Percentiles rank a stretch among this genome's conserved stretches.
Evolutionary conservation across 1,140 invertebrate genomes (phyloP).

Genomic region (Triops longicaudatus): DNA sequence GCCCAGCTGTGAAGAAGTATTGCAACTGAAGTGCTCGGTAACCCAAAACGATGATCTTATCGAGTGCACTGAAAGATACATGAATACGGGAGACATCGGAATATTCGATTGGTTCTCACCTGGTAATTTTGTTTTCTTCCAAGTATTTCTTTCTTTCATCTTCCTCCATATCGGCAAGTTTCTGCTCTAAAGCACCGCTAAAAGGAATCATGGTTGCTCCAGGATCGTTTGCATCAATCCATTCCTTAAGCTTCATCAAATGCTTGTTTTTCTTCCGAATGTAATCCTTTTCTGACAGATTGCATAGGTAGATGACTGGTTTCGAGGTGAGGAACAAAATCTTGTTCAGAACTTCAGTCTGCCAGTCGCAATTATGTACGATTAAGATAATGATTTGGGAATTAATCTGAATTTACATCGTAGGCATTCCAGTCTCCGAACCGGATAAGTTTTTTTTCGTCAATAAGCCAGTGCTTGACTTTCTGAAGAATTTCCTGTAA

Average conservation of each 20-base stretch:
- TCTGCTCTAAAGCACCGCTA: conserved; percentile 82
- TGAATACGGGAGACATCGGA: neutral
- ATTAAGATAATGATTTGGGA: neutral
- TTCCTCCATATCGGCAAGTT: conserved; percentile 78
- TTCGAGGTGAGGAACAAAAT: conserved; percentile 97
- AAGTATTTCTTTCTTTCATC: conserved; percentile 62
- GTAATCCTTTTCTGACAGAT: conserved; percentile 96
- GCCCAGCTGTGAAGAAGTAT: conserved; percentile 94
- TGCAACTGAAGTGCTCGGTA: conserved; percentile 91
- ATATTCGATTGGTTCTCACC: conserved; percentile 47
- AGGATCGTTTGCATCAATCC: conserved; percentile 95
- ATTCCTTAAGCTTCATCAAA: conserved; percentile 97
- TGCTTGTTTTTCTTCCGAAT: conserved; percentile 99
- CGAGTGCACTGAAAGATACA: conserved; percentile 58
- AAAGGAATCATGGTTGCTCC: conserved; percentile 89
- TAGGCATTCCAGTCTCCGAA: conserved; percentile 86
- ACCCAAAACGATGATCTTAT: conserved; percentile 95
- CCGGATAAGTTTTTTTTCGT: conserved; percentile 87
- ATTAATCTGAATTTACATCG: conserved; percentile 60
- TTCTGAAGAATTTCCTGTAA: conserved; percentile 75
- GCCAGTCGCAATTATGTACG: conserved; percentile 35
- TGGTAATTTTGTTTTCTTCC: conserved; percentile 68
- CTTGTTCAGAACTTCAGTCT: conserved; percentile 96
- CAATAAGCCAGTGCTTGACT: conserved; percentile 72
- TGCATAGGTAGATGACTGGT: conserved; percentile 94